Evolutionary conservation across 2,797 vertebrate genomes (phyloP), one percentile per base, ranked within the genome.

Genomic region (Syncerus caffer): DNA sequence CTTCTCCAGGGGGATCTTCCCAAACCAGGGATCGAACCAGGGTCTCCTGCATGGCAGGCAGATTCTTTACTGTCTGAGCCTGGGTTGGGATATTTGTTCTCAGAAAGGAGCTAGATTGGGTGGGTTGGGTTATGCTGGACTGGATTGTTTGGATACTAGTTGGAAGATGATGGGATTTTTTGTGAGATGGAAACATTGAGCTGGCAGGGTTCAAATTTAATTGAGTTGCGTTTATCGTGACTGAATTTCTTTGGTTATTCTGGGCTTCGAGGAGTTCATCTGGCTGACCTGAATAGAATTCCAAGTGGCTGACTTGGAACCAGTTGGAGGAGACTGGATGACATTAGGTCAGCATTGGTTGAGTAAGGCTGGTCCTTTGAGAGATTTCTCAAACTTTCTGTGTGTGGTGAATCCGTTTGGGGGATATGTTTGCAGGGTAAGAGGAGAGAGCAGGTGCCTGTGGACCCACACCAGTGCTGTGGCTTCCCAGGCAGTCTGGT

Each of bases 391-490:
- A 57, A 34, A 16, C 27, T 51, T 31, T n/a, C 64, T 7, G n/a
- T 58, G 13, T 29, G 4, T 12, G 42, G 29, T 2, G 19, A 60
- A 2, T 31, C 51, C 23, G 15, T 25, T 47, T 25, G 3, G 27
- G 51, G 58, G 21, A 6, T 11, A 2, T 3, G n/a, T 31, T 58
- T 53, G 45, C 7, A 23, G 89, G 38, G 14, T 45, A 50, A 67
- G 21, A 58, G 85, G 51, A 29, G 50, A 14, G 14, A 6, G 2
- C 3, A 29, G 17, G 29, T 25, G 64, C 12, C 27, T 3, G 9
- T 14, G 50, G 29, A 7, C 8, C 2, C 31, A 34, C 19, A 1
- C 7, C 0, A n/a, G 29, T 0, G 13, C 14, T 3, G 11, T 8
- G 38, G 62, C 13, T 25, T 42, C 23, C 23, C 0, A 27, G 25